These are phyloP conservation scores for Sebastes hubbsi DNA, from an alignment of 2,797 vertebrate genomes.

Conservation along the genomic window DNA sequence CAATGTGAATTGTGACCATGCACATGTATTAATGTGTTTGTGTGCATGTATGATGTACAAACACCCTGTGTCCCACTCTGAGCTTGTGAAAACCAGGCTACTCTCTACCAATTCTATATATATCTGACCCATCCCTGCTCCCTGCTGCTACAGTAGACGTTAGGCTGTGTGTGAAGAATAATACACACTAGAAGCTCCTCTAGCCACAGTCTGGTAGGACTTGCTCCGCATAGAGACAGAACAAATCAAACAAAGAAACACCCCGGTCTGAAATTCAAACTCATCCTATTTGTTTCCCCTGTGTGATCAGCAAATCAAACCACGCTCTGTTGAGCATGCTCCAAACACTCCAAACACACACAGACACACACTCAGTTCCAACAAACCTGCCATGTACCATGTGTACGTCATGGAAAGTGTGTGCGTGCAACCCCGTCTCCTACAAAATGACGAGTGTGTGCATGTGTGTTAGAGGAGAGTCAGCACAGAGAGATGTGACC, in stretches of 20 bases:
- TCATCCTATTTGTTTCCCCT: not conserved
- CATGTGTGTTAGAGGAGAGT: conserved; percentile 7
- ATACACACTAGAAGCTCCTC: not conserved
- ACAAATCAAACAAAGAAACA: not conserved
- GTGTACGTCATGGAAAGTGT: conserved; percentile 10
- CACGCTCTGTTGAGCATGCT: not conserved
- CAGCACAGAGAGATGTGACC: not conserved
- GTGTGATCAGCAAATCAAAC: not conserved
- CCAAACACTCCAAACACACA: not conserved
- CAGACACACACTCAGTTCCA: not conserved
- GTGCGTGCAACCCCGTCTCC: not conserved
- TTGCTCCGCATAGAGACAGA: not conserved
- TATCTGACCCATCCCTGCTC: conserved; percentile 4
- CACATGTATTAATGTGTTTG: not conserved
- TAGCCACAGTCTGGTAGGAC: not conserved
- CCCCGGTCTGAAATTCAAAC: not conserved
- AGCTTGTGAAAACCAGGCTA: not conserved
- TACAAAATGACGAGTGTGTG: not conserved
- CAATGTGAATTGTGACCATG: not conserved
- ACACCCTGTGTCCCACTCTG: not conserved
- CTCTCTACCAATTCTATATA: not conserved
- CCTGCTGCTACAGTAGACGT: not conserved
- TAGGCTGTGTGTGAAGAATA: not conserved
- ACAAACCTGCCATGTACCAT: not conserved
- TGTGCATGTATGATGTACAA: not conserved